A percentile compares a stretch with the other conserved stretches of the same genome.
Evolutionary conservation across 2,888 invertebrate genomes (phyloP).

Genomic region (Clusia tigrina): DNA sequence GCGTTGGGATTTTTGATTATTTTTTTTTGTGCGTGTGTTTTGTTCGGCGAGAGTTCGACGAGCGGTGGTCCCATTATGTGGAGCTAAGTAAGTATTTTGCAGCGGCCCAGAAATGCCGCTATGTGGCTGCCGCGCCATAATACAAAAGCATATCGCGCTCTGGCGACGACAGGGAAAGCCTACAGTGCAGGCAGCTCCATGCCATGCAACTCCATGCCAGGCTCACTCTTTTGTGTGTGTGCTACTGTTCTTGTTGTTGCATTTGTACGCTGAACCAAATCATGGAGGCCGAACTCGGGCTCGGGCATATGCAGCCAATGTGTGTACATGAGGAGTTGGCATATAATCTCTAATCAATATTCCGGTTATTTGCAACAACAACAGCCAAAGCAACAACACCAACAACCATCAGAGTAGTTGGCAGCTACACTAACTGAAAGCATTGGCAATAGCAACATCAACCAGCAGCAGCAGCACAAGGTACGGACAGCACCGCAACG

Average conservation of each 20-base stretch:
- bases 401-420: neutral
- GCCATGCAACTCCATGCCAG: neutral
- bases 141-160: too few relatives aligned
- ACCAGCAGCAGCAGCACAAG: conserved; percentile 27
- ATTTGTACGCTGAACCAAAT: neutral
- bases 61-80: neutral
- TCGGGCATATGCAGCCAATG: neutral
- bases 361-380: conserved; percentile 49
- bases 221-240: conserved; percentile 1
- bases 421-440: conserved; percentile 26
- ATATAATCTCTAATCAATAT: conserved; percentile 53
- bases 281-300: neutral
- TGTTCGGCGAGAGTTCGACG: too few relatives aligned
- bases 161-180: neutral
- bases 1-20: neutral
- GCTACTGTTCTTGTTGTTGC: conserved; percentile 13
- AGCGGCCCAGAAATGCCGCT: neutral
- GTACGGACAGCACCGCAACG: conserved; percentile 27
- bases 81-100: neutral
- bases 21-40: neutral
- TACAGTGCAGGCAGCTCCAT: conserved; percentile 8
- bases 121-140: neutral
- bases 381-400: conserved; percentile 17
- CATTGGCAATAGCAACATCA: conserved; percentile 24
- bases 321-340: conserved; percentile 26